Conservation (phyloP, 2,888 invertebrate genomes). For the Lithophane ornitopus region DNA sequence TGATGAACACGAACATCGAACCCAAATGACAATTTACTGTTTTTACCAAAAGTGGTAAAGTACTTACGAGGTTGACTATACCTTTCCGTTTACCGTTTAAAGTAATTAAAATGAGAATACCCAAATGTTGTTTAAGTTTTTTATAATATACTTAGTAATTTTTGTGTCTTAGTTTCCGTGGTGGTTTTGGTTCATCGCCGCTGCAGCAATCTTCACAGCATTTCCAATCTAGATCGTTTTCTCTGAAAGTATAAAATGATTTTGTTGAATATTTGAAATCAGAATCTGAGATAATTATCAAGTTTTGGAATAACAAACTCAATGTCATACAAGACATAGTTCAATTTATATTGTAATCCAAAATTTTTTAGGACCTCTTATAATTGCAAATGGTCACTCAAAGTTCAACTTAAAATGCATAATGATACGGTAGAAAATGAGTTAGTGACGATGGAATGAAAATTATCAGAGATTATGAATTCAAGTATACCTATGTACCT, state of each 20-base stretch:
- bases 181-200: constrained; percentile 19
- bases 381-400: too few species aligned
- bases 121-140: background rate
- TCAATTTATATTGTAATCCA: background rate
- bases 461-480: constrained; percentile 1
- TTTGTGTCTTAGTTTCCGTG: background rate
- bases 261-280: constrained; percentile 9
- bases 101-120: constrained; percentile 1
- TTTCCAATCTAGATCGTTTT: constrained; percentile 45
- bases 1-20: background rate
- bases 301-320: background rate
- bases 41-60: background rate
- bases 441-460: background rate
- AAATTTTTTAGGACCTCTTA: background rate
- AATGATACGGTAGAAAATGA: background rate
- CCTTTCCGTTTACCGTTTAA: background rate
- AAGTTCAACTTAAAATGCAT: background rate
- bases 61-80: background rate
- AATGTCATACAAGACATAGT: background rate
- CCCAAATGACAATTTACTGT: background rate
- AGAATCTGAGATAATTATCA: constrained; percentile 1
- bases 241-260: constrained; percentile 60
- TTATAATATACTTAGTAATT: background rate
- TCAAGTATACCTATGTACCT: background rate
- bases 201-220: constrained; percentile 72